Base-by-base conservation (phyloP, 2,797 vertebrate species). In the Melanotaenia nigrans region DNA sequence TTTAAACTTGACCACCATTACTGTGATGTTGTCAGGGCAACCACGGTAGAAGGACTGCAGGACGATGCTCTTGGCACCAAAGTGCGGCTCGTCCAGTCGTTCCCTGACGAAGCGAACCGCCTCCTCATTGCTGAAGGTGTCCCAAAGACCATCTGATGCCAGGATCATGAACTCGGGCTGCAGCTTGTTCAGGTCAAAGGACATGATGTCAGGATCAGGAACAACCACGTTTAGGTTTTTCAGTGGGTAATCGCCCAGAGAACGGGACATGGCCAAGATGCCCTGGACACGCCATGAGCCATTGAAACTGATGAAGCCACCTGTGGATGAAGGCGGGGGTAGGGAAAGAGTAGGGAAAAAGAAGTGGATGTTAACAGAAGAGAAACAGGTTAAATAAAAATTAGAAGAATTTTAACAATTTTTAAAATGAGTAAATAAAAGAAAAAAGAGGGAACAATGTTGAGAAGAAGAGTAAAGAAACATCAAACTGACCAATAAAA, bases 1-100 rank as follows among this genome's bases (percentile, higher is more conserved):
- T 90, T 97, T 97, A 92, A 99, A 99, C 94, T 99, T 99, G 68
- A 99, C 97, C 87, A 99, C 97, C 98, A 99, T 99, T 77, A 99
- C 98, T 0, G 98, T 99, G 86, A 99, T 99, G 71, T 99, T 99
- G 89, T 99, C 98, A 0, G 98, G 97, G 82, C 98, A 99, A 35
- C 98, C 98, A 1, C 97, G 93, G 92, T 99, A 99, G 86, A 99
- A 99, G 0, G 98, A 99, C 93, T 99, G 98, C 49, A 99, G 93
- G 38, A 99, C 98, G 56, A 99, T 99, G 91, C 97, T 99, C 90
- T 99, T 99, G 75, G 98, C 98, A 0, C 98, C 98, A 3, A 97
- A 99, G 93, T 99, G 98, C 1, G 98, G 98, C 88, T 99, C 98
- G 75, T 99, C 96, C 89, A 99, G 93, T 12, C 98, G 97, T 75